These are phyloP conservation scores for Aphelocoma californica DNA, from an alignment of 2,797 vertebrate species.

Conservation along the genomic window DNA sequence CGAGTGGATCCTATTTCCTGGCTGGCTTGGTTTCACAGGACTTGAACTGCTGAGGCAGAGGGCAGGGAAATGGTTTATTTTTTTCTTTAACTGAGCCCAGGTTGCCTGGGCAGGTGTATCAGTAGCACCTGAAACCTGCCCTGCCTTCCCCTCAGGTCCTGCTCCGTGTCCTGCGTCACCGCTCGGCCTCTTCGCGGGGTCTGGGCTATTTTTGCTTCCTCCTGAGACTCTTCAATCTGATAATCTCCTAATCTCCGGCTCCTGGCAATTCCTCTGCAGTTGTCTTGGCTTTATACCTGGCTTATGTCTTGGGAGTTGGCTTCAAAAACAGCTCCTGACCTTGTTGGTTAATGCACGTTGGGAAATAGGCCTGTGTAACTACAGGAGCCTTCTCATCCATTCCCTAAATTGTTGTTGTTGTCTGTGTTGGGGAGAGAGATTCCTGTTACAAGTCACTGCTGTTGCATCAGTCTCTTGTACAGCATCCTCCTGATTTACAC, in stretches of 20 bases:
- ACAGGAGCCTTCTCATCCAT: not conserved
- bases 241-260: constrained; percentile 60
- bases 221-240: constrained; percentile 33
- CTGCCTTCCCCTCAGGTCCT: constrained; percentile 3
- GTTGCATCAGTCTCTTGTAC: not conserved
- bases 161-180: not conserved
- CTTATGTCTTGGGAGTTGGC: not conserved
- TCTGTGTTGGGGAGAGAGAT: not conserved
- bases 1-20: not conserved
- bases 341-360: constrained; percentile 9
- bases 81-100: not conserved
- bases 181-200: not conserved
- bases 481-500: not conserved
- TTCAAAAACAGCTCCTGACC: constrained; percentile 52
- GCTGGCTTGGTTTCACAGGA: not conserved
- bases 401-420: not conserved
- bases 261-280: not conserved
- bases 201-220: constrained; percentile 39
- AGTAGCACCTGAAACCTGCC: not conserved
- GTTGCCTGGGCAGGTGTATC: not conserved
- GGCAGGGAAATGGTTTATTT: not conserved
- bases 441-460: not conserved
- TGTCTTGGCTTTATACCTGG: constrained; percentile 49
- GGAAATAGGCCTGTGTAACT: not conserved
- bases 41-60: not conserved